These are phyloP conservation scores for Rousettus madagascariensis DNA, from an alignment of 2,797 vertebrate genomes.

Conservation along the genomic window DNA sequence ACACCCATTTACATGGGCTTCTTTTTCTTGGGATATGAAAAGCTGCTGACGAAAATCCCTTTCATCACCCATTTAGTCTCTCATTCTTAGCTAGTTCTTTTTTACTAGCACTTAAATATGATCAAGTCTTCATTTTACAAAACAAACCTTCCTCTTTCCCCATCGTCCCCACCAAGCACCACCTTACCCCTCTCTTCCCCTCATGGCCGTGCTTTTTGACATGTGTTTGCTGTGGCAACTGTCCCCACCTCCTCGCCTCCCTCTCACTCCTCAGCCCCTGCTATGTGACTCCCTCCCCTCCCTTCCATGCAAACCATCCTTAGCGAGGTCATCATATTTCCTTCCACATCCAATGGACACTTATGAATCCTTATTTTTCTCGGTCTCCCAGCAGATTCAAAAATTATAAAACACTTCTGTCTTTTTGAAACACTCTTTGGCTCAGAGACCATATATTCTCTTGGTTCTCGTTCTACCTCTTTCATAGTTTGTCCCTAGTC, in stretches of 20 bases:
- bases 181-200: not conserved
- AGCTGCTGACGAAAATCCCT: not conserved
- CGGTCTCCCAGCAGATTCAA: not conserved
- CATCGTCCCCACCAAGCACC: too few relatives aligned
- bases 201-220: not conserved
- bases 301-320: not conserved
- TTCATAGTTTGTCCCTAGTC: not conserved
- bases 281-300: not conserved
- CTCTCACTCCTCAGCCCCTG: not conserved
- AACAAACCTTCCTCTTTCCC: not conserved
- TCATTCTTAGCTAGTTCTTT: not conserved
- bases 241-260: too few relatives aligned
- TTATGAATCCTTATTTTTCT: constrained; percentile 8
- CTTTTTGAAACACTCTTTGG: not conserved
- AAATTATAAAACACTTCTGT: not conserved
- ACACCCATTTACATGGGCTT: not conserved
- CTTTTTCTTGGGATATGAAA: constrained; percentile 31
- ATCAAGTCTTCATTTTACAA: not conserved
- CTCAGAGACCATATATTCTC: not conserved
- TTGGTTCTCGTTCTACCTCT: not conserved
- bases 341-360: not conserved
- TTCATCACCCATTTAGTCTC: not conserved
- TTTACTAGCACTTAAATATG: not conserved
- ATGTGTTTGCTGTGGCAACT: not conserved
- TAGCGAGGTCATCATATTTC: not conserved